Conservation (phyloP, 2,888 invertebrate genomes). For the Lepidocyrtinus sp. region DNA sequence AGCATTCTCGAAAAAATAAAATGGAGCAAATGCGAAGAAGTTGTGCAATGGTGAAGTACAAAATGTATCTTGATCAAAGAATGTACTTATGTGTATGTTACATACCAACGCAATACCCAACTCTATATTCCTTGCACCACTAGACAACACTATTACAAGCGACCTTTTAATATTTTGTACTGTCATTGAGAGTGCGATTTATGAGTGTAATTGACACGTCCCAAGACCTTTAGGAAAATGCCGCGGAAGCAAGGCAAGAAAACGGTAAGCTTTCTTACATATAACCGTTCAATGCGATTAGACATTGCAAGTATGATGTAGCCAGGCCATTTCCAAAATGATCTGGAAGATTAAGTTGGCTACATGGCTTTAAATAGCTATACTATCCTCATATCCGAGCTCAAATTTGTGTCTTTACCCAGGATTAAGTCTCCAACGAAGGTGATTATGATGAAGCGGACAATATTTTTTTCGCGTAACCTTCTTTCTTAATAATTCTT, state of each 20-base stretch:
- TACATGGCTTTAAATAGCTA: not conserved
- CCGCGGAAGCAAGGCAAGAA: conserved; percentile 34
- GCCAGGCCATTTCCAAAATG: conserved; percentile 10
- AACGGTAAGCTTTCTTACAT: not conserved
- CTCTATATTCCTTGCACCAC: no score
- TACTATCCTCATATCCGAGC: not conserved
- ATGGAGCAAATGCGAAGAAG: no score
- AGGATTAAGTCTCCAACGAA: conserved; percentile 1
- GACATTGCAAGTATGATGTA: not conserved
- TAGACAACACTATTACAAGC: not conserved
- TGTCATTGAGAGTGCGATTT: conserved; percentile 33
- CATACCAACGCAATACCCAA: no score
- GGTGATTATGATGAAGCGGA: conserved; percentile 1
- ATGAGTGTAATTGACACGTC: conserved; percentile 45
- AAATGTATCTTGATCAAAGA: no score
- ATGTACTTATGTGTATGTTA: no score
- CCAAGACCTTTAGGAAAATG: conserved; percentile 51
- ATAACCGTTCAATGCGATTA: not conserved
- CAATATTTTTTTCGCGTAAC: not conserved
- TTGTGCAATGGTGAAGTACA: no score
- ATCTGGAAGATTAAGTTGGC: not conserved
- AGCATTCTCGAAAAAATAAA: no score
- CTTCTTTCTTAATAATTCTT: not conserved
- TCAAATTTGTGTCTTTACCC: not conserved
- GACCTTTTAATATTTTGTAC: conserved; percentile 32